Base-by-base conservation (phyloP, 2,797 vertebrate species). In the Passerculus sandwichensis region DNA sequence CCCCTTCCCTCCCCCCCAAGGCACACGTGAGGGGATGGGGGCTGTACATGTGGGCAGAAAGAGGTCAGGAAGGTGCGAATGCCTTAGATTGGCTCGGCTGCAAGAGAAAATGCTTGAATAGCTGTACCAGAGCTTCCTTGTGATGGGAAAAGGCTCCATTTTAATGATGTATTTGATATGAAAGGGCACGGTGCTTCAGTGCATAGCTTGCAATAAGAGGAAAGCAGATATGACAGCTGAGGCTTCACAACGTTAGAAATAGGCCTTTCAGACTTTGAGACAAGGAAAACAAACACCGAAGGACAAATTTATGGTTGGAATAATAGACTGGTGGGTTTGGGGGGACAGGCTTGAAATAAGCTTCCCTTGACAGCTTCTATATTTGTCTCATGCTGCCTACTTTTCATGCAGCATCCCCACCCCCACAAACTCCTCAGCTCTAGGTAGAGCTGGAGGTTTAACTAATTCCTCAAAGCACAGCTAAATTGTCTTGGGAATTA, bases 161-260 rank as follows among this genome's bases (percentile, higher is more conserved):
- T 88, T 94, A 95, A 96, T 94, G 91, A 94, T 85, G 88, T 69
- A 91, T 97, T 85, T 94, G 93, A 88, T 94, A 94, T 87, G 93
- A 96, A 96, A 95, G 84, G 80, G 83, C 90, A 94, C 7, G 4
- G 89, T 42, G 96, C 96, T 96, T 61, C 74, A 80, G 64, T 5
- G 80, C 11, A 7, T 60, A 89, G 74, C 94, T 93, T 67, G 91
- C 85, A 94, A 32, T 74, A 79, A 88, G 67, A 91, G 80, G 81
- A 89, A 82, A 96, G 74, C 77, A 82, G 94, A 96, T 96, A 76
- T 91, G 93, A 97, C 93, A 96, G 94, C 91, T 94, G 95, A 93
- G 95, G 71, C 83, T 90, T 90, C 15, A 5, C 87, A 45, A 21
- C 16, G 57, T 93, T 96, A 81, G 91, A 93, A 95, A 95, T 13